Evolutionary conservation across 1,140 invertebrate species (phyloP).

Genomic region (Drosophila grimshawi): DNA sequence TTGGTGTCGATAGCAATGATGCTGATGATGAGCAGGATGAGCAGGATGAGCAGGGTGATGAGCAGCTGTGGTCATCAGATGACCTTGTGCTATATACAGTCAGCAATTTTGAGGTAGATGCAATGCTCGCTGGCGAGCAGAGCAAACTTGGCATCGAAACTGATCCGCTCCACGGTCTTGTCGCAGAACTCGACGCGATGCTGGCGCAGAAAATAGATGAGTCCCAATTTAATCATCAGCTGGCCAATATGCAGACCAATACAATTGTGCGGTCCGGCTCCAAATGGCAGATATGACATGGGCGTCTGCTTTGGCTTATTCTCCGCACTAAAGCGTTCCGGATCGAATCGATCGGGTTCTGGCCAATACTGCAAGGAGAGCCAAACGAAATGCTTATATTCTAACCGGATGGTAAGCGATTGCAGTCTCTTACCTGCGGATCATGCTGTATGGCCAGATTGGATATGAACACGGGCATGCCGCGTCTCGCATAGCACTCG

Average conservation of each 20-base stretch:
- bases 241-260: constrained; percentile 86
- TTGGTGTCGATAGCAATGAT: background rate
- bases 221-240: constrained; percentile 85
- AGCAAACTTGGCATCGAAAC: constrained; percentile 71
- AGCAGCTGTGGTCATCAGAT: constrained; percentile 3
- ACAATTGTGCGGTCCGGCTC: constrained; percentile 87
- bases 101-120: constrained; percentile 78
- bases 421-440: constrained; percentile 57
- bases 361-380: constrained; percentile 71
- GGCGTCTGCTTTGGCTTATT: constrained; percentile 66
- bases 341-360: constrained; percentile 82
- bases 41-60: too few species aligned
- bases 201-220: constrained; percentile 76
- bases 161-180: constrained; percentile 68
- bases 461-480: constrained; percentile 80
- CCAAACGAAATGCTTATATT: background rate
- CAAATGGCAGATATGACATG: constrained; percentile 87
- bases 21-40: constrained; percentile 9
- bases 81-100: constrained; percentile 62
- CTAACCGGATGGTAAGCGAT: background rate
- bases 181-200: constrained; percentile 79
- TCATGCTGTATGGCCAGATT: constrained; percentile 79
- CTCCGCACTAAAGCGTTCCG: constrained; percentile 76
- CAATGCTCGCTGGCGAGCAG: constrained; percentile 72
- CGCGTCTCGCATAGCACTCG: constrained; percentile 70